Percentiles rank a stretch among this genome's conserved stretches.
Evolutionary conservation across 1,140 invertebrate species (phyloP).

Genomic region (Alviniconcha marisindica): DNA sequence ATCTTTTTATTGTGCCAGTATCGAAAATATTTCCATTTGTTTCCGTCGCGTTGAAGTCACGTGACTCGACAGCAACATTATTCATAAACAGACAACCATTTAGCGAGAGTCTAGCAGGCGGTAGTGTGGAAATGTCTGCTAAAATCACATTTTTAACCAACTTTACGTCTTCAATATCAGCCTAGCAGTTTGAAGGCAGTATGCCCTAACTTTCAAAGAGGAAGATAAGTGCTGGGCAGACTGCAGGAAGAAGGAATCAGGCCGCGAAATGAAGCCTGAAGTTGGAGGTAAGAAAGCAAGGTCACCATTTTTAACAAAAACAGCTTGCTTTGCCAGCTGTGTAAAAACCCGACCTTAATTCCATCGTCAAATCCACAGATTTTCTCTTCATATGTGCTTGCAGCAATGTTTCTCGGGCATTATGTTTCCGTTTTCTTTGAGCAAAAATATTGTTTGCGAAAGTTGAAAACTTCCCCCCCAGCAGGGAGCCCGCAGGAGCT

Average conservation of each 20-base stretch:
- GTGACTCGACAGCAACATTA: constrained; percentile 28
- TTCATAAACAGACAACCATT: constrained; percentile 26
- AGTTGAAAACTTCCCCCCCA: no score
- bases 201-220: constrained; percentile 9
- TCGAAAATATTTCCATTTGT: constrained; percentile 14
- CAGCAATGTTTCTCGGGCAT: no score
- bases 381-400: no score
- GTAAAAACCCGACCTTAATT: neutral
- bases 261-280: constrained; percentile 24
- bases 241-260: neutral
- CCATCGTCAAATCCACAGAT: no score
- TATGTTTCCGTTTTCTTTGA: no score
- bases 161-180: neutral
- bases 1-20: neutral
- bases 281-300: constrained; percentile 32
- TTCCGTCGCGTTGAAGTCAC: constrained; percentile 27
- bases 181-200: neutral
- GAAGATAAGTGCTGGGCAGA: neutral
- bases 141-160: neutral
- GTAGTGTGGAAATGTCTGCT: constrained; percentile 19
- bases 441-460: no score
- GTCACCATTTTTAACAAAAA: constrained; percentile 26
- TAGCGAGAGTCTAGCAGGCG: constrained; percentile 2
- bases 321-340: constrained; percentile 20
- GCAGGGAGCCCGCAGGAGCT: neutral